Evolutionary conservation across 2,797 vertebrate genomes (phyloP).

Genomic region (Melopsittacus undulatus): DNA sequence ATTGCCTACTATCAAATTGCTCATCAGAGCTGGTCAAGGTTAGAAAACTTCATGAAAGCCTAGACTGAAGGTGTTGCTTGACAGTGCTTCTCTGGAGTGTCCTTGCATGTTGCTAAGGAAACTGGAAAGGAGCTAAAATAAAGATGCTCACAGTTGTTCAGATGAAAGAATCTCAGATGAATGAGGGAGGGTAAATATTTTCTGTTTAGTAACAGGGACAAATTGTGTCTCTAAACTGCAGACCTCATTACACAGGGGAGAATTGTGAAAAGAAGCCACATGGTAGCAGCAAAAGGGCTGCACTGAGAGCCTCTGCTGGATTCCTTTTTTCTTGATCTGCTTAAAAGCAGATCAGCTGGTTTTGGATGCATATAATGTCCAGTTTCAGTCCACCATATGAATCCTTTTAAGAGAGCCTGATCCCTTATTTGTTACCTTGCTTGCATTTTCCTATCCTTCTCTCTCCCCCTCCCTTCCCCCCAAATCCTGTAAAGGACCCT

Average conservation of each 20-base stretch:
- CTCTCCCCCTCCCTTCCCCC: background rate
- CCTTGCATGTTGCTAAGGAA: slow-evolving; percentile 52
- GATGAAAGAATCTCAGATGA: slow-evolving; percentile 10
- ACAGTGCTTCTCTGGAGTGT: slow-evolving; percentile 4
- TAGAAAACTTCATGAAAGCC: slow-evolving; percentile 21
- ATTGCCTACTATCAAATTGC: background rate
- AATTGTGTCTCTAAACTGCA: background rate
- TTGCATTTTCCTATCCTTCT: background rate
- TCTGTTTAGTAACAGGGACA: background rate
- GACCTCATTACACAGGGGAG: background rate
- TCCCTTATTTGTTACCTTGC: background rate
- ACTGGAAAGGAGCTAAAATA: slow-evolving; percentile 19
- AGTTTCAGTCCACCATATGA: background rate
- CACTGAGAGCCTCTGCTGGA: background rate
- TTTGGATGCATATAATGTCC: background rate
- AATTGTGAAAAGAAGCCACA: background rate
- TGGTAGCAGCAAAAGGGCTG: background rate
- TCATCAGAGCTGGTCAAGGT: background rate
- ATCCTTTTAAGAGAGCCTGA: background rate
- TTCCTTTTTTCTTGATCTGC: background rate
- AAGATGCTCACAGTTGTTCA: background rate
- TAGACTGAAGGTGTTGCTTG: background rate
- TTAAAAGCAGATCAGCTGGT: background rate
- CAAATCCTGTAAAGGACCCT: background rate
- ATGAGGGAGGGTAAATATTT: slow-evolving; percentile 26